Evolutionary conservation across 2,113 vertebrate species (phyloP).

Genomic region (Gorsachius goisagi): DNA sequence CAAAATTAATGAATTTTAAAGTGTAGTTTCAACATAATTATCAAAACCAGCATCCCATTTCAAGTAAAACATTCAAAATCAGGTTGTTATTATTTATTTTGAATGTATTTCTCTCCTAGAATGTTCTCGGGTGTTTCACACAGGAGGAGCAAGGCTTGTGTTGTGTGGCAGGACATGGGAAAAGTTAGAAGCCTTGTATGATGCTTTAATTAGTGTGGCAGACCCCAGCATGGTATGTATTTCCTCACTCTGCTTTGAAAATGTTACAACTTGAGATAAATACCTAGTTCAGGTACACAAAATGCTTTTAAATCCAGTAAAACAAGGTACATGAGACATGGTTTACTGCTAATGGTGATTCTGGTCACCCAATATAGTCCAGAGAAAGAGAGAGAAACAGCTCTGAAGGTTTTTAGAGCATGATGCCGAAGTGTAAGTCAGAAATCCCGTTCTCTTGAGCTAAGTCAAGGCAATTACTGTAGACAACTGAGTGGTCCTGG

Average conservation of each 20-base stretch:
- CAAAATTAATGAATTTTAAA: not conserved
- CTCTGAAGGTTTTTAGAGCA: not conserved
- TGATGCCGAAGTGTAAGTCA: not conserved
- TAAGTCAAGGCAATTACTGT: not conserved
- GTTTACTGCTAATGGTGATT: not conserved
- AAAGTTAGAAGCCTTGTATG: conserved; percentile 87
- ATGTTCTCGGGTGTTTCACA: conserved; percentile 88
- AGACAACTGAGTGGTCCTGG: not conserved
- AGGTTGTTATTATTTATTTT: not conserved
- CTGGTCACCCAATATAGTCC: not conserved
- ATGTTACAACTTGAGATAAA: not conserved
- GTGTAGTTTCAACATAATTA: not conserved
- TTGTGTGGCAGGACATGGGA: conserved; percentile 91
- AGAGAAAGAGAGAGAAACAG: not conserved
- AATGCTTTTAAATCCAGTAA: not conserved
- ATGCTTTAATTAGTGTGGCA: conserved; percentile 80
- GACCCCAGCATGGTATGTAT: conserved; percentile 85
- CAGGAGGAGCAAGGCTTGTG: conserved; percentile 88
- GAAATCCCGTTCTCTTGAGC: not conserved
- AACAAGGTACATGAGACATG: not conserved
- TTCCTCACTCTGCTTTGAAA: not conserved
- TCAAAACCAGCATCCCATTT: not conserved
- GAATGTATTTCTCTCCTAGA: conserved; percentile 69
- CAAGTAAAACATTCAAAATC: not conserved
- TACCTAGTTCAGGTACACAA: not conserved